Percentiles rank a stretch among this genome's conserved stretches.
phyloP scores from a whole-genome alignment of 2,113 vertebrate species.

The Phainopepla nitens region DNA sequence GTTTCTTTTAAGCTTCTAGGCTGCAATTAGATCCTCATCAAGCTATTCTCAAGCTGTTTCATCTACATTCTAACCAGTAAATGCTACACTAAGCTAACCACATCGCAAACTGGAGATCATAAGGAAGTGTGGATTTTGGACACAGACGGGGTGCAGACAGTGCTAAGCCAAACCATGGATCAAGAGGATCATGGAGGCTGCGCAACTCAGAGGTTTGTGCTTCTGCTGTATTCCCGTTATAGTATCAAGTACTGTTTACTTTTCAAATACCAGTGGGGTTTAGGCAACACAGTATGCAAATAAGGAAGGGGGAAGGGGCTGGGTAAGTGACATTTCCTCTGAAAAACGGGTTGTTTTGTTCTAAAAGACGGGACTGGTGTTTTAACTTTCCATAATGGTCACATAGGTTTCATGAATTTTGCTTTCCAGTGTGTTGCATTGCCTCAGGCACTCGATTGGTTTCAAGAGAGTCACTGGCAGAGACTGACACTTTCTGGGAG shows the following conservation, averaged over 20 bases:
- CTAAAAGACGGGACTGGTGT: background rate
- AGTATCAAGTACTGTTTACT: background rate
- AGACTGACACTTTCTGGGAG: background rate
- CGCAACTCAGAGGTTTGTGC: background rate
- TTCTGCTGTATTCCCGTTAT: background rate
- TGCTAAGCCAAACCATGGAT: background rate
- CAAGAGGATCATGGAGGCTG: background rate
- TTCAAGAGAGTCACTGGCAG: background rate
- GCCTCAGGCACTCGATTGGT: background rate
- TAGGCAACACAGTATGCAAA: background rate
- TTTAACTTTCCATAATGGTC: background rate
- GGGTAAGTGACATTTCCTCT: background rate
- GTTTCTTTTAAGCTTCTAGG: background rate
- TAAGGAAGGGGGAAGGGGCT: accelerated
- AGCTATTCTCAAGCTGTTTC: background rate
- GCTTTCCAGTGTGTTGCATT: background rate
- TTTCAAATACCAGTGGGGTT: background rate
- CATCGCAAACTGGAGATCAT: background rate
- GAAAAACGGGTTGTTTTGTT: background rate
- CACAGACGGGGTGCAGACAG: background rate
- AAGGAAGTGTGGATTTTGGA: background rate
- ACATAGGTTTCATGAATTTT: background rate
- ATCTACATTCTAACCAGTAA: background rate
- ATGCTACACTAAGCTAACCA: background rate
- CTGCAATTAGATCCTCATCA: background rate